phyloP scores from a whole-genome alignment of 2,888 invertebrate genomes.

The Parnassius apollo region DNA sequence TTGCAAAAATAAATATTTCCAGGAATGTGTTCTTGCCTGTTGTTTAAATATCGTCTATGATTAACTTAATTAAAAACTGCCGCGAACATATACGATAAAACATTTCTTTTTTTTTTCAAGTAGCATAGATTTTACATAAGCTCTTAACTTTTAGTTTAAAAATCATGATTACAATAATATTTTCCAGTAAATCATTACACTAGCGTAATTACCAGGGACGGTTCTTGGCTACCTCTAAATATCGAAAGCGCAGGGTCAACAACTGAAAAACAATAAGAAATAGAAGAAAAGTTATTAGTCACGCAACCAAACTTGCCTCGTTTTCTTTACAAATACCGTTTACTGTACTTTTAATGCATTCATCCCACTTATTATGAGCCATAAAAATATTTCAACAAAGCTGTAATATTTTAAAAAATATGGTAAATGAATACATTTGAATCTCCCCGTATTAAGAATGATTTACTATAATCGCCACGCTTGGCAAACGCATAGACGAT shows the following conservation, averaged over 20 bases:
- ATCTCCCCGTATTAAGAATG: too few relatives aligned
- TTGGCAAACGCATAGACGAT: too few relatives aligned
- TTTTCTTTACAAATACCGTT: slow-evolving; percentile 31
- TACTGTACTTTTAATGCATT: slow-evolving; percentile 43
- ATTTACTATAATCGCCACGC: too few relatives aligned
- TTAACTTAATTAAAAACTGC: too few relatives aligned
- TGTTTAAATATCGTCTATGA: too few relatives aligned
- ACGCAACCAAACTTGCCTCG: slow-evolving; percentile 55
- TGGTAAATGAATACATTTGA: too few relatives aligned
- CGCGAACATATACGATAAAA: too few relatives aligned
- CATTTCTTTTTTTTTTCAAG: too few relatives aligned
- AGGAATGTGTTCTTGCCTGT: too few relatives aligned
- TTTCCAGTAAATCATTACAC: slow-evolving; percentile 64
- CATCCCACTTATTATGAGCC: slow-evolving; percentile 28
- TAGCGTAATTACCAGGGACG: slow-evolving; percentile 58
- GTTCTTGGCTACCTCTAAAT: slow-evolving; percentile 47
- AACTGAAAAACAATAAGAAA: slow-evolving; percentile 76
- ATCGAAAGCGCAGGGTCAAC: slow-evolving; percentile 71
- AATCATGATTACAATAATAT: slow-evolving; percentile 45
- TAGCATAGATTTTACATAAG: too few relatives aligned
- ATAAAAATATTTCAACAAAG: slow-evolving; percentile 23
- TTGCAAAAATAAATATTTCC: too few relatives aligned
- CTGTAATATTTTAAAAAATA: too few relatives aligned
- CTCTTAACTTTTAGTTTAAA: slow-evolving; percentile 2
- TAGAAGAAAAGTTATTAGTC: slow-evolving; percentile 73